Conservation (phyloP, 37 sponge, comb jelly and placozoan species). For the Beroe forskalii region DNA sequence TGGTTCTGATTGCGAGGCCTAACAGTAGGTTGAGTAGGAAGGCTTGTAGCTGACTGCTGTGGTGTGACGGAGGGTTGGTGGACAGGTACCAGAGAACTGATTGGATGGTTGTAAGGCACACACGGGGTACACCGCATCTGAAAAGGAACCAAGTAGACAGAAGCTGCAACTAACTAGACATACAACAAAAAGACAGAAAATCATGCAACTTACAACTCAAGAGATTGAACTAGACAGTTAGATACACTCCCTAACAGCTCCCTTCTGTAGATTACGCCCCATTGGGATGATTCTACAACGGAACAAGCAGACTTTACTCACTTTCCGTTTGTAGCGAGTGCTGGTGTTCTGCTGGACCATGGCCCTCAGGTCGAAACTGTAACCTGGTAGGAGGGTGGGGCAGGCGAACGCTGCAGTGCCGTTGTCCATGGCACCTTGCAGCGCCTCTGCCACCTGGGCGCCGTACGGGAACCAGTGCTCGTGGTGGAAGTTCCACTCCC, state of each 20-base stretch:
- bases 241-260: no score
- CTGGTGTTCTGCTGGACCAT: neutral
- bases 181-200: no score
- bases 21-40: neutral
- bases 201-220: no score
- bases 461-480: conserved; percentile 44
- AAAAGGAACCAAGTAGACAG: no score
- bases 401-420: neutral
- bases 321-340: conserved; percentile 17
- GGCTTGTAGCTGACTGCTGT: neutral
- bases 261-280: no score
- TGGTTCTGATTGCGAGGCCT: neutral
- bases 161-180: no score
- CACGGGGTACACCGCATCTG: neutral
- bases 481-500: conserved; percentile 35
- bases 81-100: neutral
- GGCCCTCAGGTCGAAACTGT: neutral
- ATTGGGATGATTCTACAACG: no score
- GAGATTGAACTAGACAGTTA: no score
- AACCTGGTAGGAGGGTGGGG: neutral
- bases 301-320: no score
- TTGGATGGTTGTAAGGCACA: neutral
- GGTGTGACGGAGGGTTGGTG: neutral
- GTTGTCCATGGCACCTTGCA: neutral
- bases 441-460: neutral